Conservation (phyloP, 1,140 invertebrate genomes). For the Dufourea novaeangliae region DNA sequence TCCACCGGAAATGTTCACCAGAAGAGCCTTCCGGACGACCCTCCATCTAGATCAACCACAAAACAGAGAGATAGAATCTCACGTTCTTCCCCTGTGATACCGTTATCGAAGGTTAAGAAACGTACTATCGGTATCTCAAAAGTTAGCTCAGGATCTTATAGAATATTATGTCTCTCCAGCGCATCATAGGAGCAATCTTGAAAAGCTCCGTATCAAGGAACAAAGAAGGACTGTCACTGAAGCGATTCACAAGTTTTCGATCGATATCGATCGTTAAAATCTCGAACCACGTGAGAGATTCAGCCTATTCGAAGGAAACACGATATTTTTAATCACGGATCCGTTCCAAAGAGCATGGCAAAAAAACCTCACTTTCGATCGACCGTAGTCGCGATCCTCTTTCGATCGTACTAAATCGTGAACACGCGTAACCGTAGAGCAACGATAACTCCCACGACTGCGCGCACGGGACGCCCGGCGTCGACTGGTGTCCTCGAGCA, state of each 20-base stretch:
- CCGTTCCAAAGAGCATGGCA: no score
- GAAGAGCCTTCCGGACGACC: background rate
- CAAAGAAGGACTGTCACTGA: background rate
- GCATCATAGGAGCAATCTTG: constrained; percentile 48
- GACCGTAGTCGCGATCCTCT: no score
- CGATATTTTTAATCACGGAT: background rate
- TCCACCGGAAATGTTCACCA: constrained; percentile 27
- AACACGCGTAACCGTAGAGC: constrained; percentile 19
- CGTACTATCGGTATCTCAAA: background rate
- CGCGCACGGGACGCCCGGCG: constrained; percentile 77
- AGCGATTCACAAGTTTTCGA: background rate
- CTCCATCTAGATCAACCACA: constrained; percentile 34
- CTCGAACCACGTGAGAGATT: no score
- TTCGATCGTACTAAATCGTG: background rate
- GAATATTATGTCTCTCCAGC: constrained; percentile 61
- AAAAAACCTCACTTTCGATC: background rate
- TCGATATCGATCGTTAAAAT: background rate
- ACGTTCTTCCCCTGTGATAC: background rate
- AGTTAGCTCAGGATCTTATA: constrained; percentile 66
- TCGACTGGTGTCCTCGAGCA: constrained; percentile 71
- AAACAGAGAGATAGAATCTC: background rate
- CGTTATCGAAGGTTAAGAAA: background rate
- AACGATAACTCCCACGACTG: constrained; percentile 55
- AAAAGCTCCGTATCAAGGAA: background rate
- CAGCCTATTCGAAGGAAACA: no score